phyloP scores from a whole-genome alignment of 2,888 invertebrate genomes.

The Deladenus siricidicola region DNA sequence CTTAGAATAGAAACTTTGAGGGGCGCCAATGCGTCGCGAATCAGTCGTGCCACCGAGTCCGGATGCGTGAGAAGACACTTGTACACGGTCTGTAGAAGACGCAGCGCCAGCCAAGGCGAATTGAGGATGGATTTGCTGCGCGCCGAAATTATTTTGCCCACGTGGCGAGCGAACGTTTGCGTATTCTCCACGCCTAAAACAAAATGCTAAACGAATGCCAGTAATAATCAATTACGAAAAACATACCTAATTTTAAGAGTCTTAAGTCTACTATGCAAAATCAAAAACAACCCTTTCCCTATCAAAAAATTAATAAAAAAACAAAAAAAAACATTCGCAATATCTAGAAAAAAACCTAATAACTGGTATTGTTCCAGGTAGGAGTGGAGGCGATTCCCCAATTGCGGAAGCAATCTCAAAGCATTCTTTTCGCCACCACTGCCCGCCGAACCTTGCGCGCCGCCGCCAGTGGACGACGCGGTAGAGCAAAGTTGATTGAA shows the following conservation, averaged over 20 bases:
- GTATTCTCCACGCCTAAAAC: constrained; percentile 31
- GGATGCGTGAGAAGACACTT: constrained; percentile 26
- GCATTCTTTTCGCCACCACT: constrained; percentile 7
- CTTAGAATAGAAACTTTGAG: constrained; percentile 41
- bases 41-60: constrained; percentile 24
- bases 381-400: constrained; percentile 26
- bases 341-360: constrained; percentile 25
- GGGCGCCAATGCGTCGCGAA: constrained; percentile 41
- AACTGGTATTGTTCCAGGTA: constrained; percentile 35
- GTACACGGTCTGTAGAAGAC: constrained; percentile 30
- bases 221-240: too few relatives aligned
- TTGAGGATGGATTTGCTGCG: constrained; percentile 24
- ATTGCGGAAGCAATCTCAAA: constrained; percentile 19
- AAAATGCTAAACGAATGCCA: too few relatives aligned
- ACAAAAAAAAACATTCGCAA: too few relatives aligned
- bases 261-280: too few relatives aligned
- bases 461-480: neutral
- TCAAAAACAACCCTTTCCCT: too few relatives aligned
- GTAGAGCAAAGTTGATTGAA: constrained; percentile 22
- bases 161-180: constrained; percentile 23
- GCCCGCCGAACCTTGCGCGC: constrained; percentile 7
- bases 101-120: constrained; percentile 25
- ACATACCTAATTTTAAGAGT: too few relatives aligned
- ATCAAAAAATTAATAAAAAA: neutral
- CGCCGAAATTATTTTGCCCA: constrained; percentile 28